Evolutionary conservation across 2,888 invertebrate genomes (phyloP).

Genomic region (Cactoblastis cactorum): DNA sequence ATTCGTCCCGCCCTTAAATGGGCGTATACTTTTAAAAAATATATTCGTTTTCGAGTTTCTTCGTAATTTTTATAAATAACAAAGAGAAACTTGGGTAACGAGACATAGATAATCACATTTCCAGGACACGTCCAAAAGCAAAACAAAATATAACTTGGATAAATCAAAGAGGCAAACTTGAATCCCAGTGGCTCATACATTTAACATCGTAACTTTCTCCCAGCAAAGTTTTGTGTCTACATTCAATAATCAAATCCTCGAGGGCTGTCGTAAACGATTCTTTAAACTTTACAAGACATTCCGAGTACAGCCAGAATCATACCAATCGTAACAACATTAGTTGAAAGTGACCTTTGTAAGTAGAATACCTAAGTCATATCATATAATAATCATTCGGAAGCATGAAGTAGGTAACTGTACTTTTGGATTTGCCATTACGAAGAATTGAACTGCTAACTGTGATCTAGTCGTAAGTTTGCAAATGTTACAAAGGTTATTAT

Average conservation of each 20-base stretch:
- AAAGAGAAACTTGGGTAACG: too few relatives aligned
- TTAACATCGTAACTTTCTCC: background rate
- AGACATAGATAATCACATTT: too few relatives aligned
- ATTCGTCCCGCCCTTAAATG: too few relatives aligned
- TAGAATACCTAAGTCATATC: too few relatives aligned
- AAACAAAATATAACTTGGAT: background rate
- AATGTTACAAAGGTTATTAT: too few relatives aligned
- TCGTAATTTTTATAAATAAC: too few relatives aligned
- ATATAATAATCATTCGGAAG: too few relatives aligned
- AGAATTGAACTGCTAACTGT: too few relatives aligned
- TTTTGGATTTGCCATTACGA: background rate
- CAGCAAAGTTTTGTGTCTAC: conserved; percentile 1
- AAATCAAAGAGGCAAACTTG: background rate
- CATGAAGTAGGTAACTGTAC: background rate
- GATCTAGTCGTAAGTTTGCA: too few relatives aligned
- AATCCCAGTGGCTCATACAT: conserved; percentile 3
- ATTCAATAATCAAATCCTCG: conserved; percentile 9
- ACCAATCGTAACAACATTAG: background rate
- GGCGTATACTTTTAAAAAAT: too few relatives aligned
- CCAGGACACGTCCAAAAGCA: background rate
- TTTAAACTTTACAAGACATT: conserved; percentile 3
- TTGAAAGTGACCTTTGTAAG: too few relatives aligned
- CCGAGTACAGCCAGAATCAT: background rate
- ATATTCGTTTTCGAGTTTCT: too few relatives aligned
- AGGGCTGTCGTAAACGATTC: conserved; percentile 3